These are phyloP conservation scores for Nothoprocta perdicaria DNA, from an alignment of 2,113 vertebrate genomes.

Conservation along the genomic window DNA sequence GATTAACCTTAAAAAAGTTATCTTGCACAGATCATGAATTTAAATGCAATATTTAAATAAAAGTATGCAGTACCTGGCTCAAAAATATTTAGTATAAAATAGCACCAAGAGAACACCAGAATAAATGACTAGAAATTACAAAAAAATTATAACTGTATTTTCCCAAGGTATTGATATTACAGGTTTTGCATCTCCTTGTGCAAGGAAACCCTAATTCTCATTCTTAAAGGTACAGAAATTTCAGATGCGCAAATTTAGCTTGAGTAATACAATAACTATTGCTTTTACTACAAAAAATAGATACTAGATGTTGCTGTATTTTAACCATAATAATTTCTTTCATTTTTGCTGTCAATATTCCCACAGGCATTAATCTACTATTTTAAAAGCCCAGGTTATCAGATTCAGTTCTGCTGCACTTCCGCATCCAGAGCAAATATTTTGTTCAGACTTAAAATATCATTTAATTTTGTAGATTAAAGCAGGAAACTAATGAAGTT, in stretches of 20 bases:
- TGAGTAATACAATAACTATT: slow-evolving; percentile 11
- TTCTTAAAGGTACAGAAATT: background rate
- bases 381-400: background rate
- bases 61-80: background rate
- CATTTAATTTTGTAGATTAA: background rate
- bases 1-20: background rate
- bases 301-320: slow-evolving; percentile 6
- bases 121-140: background rate
- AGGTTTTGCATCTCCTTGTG: background rate
- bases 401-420: background rate
- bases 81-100: background rate
- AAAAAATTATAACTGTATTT: background rate
- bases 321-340: background rate
- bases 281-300: background rate
- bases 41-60: background rate
- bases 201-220: background rate
- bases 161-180: background rate
- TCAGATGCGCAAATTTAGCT: background rate
- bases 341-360: slow-evolving; percentile 9
- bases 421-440: background rate
- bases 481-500: background rate
- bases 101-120: background rate
- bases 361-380: background rate
- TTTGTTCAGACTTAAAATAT: slow-evolving; percentile 9
- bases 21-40: background rate